Percentiles rank a stretch among this genome's conserved stretches.
Evolutionary conservation across 2,888 invertebrate genomes (phyloP).

Genomic region (Papilio gigon): DNA sequence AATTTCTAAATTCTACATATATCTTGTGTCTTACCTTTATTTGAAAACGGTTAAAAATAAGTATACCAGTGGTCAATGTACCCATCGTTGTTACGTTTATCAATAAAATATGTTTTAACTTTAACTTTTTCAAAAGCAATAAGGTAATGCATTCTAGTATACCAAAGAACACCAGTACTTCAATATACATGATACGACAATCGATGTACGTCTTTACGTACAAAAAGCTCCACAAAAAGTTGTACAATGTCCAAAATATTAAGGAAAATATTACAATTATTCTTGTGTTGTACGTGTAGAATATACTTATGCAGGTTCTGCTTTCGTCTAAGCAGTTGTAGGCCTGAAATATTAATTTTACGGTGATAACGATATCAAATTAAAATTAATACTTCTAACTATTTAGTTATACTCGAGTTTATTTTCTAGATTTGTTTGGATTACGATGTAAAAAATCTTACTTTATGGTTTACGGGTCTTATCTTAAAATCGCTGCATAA

Average conservation of each 20-base stretch:
- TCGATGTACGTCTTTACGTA: slow-evolving; percentile 61
- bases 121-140: slow-evolving; percentile 56
- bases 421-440: background rate
- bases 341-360: slow-evolving; percentile 60
- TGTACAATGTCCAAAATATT: slow-evolving; percentile 62
- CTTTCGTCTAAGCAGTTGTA: slow-evolving; percentile 67
- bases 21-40: slow-evolving; percentile 45
- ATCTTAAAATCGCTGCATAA: slow-evolving; percentile 73
- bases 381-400: slow-evolving; percentile 19
- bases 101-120: slow-evolving; percentile 57
- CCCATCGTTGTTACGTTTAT: slow-evolving; percentile 61
- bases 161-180: slow-evolving; percentile 55
- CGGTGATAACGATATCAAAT: slow-evolving; percentile 7
- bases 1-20: background rate
- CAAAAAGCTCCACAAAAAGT: slow-evolving; percentile 64
- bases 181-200: slow-evolving; percentile 50
- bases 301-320: slow-evolving; percentile 62
- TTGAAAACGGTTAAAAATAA: slow-evolving; percentile 46
- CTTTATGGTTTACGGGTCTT: slow-evolving; percentile 73
- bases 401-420: background rate
- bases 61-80: slow-evolving; percentile 51
- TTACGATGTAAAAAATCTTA: slow-evolving; percentile 54
- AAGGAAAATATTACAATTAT: slow-evolving; percentile 52
- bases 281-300: slow-evolving; percentile 64
- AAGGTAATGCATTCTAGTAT: slow-evolving; percentile 58